These are phyloP conservation scores for Zalophus californianus DNA, from an alignment of 2,797 vertebrate genomes.

Conservation along the genomic window DNA sequence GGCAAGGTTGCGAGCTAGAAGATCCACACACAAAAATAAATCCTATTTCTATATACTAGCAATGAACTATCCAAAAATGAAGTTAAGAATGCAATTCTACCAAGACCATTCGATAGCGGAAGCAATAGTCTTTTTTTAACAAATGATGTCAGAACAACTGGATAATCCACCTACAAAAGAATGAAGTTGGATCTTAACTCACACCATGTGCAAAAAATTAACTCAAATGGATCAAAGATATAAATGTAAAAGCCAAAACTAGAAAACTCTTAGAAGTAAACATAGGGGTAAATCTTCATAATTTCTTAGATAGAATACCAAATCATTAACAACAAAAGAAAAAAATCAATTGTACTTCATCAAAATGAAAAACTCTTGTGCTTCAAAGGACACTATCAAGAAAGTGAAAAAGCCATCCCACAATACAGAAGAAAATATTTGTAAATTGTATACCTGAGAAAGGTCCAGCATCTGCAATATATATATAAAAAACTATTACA, in stretches of 20 bases:
- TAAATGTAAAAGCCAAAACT: neutral
- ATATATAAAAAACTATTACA: neutral
- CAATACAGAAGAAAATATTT: neutral
- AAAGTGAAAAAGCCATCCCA: neutral
- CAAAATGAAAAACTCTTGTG: neutral
- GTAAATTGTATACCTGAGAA: neutral
- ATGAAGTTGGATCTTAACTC: neutral
- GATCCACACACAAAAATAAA: neutral
- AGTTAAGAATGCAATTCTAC: constrained; percentile 5
- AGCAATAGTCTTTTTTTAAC: neutral
- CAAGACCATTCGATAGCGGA: neutral
- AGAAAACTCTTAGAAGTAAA: neutral
- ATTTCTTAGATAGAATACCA: neutral
- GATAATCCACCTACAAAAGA: neutral
- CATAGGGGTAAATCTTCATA: neutral
- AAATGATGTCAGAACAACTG: neutral
- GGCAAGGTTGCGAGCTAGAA: neutral
- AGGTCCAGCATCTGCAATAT: neutral
- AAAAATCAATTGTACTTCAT: neutral
- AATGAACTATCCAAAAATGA: neutral
- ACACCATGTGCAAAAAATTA: neutral
- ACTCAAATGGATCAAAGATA: neutral
- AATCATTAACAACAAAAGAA: neutral
- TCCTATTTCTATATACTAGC: neutral
- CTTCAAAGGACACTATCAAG: neutral